These are phyloP conservation scores for Leptinotarsa haldemani DNA, from an alignment of 2,888 invertebrate species.

Conservation along the genomic window DNA sequence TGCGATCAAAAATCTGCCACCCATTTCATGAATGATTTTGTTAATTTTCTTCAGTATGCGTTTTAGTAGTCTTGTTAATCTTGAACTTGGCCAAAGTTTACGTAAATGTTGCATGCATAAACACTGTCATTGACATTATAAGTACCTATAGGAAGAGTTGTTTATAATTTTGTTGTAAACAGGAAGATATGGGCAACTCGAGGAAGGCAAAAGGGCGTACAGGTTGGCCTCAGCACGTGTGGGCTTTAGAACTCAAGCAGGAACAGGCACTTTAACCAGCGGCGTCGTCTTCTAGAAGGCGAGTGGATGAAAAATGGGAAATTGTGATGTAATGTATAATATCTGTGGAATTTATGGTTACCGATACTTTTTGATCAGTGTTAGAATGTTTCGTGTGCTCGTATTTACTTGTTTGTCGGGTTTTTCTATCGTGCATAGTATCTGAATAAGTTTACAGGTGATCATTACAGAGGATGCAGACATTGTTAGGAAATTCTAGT, in stretches of 20 bases:
- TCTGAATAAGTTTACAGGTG: background rate
- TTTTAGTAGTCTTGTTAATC: conserved; percentile 12
- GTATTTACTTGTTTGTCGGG: background rate
- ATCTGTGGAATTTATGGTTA: background rate
- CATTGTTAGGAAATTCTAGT: too few relatives aligned
- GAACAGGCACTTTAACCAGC: conserved; percentile 68
- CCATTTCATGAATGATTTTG: background rate
- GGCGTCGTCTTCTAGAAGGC: conserved; percentile 38
- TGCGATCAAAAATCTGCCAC: too few relatives aligned
- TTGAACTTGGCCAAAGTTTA: conserved; percentile 19
- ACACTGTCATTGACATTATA: conserved; percentile 32
- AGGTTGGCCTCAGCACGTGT: conserved; percentile 97
- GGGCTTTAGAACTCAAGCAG: conserved; percentile 88
- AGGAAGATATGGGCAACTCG: conserved; percentile 61
- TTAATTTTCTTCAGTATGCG: background rate
- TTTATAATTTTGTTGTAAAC: conserved; percentile 57
- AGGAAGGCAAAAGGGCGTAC: conserved; percentile 84
- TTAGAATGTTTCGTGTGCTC: background rate
- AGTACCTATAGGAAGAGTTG: conserved; percentile 38
- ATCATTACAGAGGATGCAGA: background rate
- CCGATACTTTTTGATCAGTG: conserved; percentile 1
- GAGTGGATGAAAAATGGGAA: conserved; percentile 19
- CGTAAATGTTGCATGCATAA: conserved; percentile 17
- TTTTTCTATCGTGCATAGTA: background rate
- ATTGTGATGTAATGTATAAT: conserved; percentile 19